Conservation (phyloP, 2,888 invertebrate species). For the Noctua fimbriata region DNA sequence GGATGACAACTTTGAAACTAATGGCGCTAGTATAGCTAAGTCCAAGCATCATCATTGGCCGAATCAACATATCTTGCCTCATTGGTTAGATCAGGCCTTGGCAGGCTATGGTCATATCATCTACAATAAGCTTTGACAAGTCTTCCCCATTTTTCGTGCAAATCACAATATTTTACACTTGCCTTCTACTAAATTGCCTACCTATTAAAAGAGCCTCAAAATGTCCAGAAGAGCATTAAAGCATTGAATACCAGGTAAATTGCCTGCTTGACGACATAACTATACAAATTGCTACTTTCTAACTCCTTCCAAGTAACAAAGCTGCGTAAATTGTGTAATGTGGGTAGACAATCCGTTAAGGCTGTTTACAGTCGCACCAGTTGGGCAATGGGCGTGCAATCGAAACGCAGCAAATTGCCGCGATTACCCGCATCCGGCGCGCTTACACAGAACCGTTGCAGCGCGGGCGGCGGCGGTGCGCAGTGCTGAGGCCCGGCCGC, state of each 20-base stretch:
- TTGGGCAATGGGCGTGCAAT: slow-evolving; percentile 67
- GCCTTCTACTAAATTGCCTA: neutral
- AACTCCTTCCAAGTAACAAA: slow-evolving; percentile 37
- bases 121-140: neutral
- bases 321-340: slow-evolving; percentile 35
- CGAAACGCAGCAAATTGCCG: slow-evolving; percentile 73
- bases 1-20: neutral
- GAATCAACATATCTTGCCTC: neutral
- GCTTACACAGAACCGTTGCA: slow-evolving; percentile 76
- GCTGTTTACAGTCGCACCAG: slow-evolving; percentile 54
- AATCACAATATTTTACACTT: neutral
- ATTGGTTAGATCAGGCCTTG: neutral
- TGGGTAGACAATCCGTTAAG: slow-evolving; percentile 38
- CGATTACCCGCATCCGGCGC: slow-evolving; percentile 78
- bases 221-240: neutral
- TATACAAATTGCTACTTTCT: slow-evolving; percentile 24
- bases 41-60: neutral
- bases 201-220: slow-evolving; percentile 1
- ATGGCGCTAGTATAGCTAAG: neutral
- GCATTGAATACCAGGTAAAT: neutral
- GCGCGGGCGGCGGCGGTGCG: no score
- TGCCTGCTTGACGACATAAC: slow-evolving; percentile 14
- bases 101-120: neutral
- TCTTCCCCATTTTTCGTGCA: neutral
- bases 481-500: slow-evolving; percentile 22